Conservation (phyloP, 2,113 vertebrate species). For the Lanius collurio region DNA sequence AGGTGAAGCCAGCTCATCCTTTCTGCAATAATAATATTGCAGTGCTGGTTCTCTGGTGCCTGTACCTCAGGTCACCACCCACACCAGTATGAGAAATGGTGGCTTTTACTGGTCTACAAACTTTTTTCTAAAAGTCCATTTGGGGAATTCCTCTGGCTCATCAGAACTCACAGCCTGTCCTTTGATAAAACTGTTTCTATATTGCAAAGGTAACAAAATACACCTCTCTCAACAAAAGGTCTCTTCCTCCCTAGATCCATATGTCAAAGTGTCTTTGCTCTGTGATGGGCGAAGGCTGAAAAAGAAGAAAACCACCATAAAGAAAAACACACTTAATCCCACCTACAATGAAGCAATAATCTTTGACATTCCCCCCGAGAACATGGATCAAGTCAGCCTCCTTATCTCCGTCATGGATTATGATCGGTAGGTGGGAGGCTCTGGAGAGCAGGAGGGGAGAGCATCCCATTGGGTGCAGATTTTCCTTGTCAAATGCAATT, state of each 20-base stretch:
- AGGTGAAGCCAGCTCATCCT: neutral
- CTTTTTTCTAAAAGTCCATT: neutral
- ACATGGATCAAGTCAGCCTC: constrained; percentile 97
- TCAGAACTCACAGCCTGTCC: neutral
- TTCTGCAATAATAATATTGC: neutral
- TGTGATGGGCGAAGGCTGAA: constrained; percentile 94
- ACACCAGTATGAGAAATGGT: neutral
- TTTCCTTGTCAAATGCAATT: neutral
- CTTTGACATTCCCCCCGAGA: constrained; percentile 98
- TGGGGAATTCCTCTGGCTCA: neutral
- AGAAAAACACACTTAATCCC: constrained; percentile 97
- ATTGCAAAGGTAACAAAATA: neutral
- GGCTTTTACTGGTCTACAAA: neutral
- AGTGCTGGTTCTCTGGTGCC: neutral
- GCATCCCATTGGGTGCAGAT: neutral
- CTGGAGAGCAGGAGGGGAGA: neutral
- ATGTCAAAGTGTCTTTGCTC: constrained; percentile 96
- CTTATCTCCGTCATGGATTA: constrained; percentile 99
- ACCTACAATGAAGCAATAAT: constrained; percentile 98
- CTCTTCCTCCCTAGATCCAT: constrained; percentile 79
- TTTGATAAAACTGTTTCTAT: neutral
- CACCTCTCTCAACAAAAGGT: neutral
- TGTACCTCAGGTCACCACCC: neutral
- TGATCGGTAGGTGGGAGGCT: constrained; percentile 83
- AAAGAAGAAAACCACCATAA: constrained; percentile 99